Base-by-base conservation (phyloP, 2,797 vertebrate species). In the Lates japonicus region DNA sequence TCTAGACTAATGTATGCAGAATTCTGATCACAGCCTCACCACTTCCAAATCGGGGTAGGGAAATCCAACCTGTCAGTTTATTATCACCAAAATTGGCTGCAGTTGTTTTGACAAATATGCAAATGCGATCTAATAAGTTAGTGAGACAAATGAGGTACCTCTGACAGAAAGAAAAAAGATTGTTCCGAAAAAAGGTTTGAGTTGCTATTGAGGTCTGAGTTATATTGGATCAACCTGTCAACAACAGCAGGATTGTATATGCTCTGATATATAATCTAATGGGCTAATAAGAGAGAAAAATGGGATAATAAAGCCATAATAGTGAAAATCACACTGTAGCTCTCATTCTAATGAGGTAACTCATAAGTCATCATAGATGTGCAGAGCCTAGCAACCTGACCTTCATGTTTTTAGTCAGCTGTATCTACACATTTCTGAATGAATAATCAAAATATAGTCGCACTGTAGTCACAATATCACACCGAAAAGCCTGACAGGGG, bases 1-100 rank as follows among this genome's bases (percentile, higher is more conserved):
- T 89, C 89, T 84, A 86, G 86, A 91, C 87, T 91, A 90, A 93
- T 90, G 87, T 82, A 88, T 90, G 85, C 87, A 89, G 83, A 80
- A 67, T 76, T 77, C 73, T 77, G 76, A 89, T 89, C 86, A 81
- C 58, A 88, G 90, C 67, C 82, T 76, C 77, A 46, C 71, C 71
- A 81, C 81, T 81, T 86, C 81, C 22, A 74, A 68, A 69, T 84
- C 80, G 67, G 72, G 52, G 69, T 16, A 70, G 77, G 74, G 76
- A 76, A 90, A 85, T 81, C 78, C 84, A 85, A 88, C 79, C 80
- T 91, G 88, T 90, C 87, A 87, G 81, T 88, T 82, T 78, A 78
- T 89, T 76, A 88, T 78, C 76, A 66, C 84, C 74, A 81, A 91
- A 85, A 90, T 5, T 80, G 81, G 70, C 82, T 78, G 70, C 75